These are phyloP conservation scores for Aplysina aerophoba DNA, from an alignment of 37 sponge, comb jelly and placozoan genomes.

Conservation along the genomic window DNA sequence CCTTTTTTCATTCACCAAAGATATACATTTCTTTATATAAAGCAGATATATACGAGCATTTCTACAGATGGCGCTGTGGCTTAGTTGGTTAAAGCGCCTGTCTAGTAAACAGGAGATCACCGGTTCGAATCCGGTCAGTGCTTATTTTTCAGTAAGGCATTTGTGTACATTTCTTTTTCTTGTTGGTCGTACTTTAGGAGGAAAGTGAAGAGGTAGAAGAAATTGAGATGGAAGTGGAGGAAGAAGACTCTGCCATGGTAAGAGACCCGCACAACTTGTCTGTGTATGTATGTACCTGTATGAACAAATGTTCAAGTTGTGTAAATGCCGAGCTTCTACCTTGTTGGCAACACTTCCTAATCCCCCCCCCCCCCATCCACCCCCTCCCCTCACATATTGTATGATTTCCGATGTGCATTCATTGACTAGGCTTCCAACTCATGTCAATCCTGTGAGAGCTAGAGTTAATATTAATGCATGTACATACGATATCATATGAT, in stretches of 20 bases:
- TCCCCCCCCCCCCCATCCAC: too few relatives aligned
- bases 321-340: too few relatives aligned
- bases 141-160: slow-evolving; percentile 47
- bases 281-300: too few relatives aligned
- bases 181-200: slow-evolving; percentile 10
- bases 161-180: neutral
- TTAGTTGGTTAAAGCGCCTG: slow-evolving; percentile 97
- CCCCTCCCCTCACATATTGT: too few relatives aligned
- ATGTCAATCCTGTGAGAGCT: too few relatives aligned
- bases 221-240: slow-evolving; percentile 95
- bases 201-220: slow-evolving; percentile 77
- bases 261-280: neutral
- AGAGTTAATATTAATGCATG: too few relatives aligned
- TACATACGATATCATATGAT: too few relatives aligned
- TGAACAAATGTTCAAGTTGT: too few relatives aligned
- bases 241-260: slow-evolving; percentile 43
- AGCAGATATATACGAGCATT: slow-evolving; percentile 8
- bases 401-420: too few relatives aligned
- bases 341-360: too few relatives aligned
- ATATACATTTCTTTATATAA: neutral
- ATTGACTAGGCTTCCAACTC: too few relatives aligned
- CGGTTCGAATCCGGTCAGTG: slow-evolving; percentile 91
- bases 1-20: too few relatives aligned
- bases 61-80: slow-evolving; percentile 91
- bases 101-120: slow-evolving; percentile 95